A percentile compares a stretch with the other conserved stretches of the same genome.
Conservation (phyloP, 2,113 vertebrate species). For the Dinomys branickii region DNA sequence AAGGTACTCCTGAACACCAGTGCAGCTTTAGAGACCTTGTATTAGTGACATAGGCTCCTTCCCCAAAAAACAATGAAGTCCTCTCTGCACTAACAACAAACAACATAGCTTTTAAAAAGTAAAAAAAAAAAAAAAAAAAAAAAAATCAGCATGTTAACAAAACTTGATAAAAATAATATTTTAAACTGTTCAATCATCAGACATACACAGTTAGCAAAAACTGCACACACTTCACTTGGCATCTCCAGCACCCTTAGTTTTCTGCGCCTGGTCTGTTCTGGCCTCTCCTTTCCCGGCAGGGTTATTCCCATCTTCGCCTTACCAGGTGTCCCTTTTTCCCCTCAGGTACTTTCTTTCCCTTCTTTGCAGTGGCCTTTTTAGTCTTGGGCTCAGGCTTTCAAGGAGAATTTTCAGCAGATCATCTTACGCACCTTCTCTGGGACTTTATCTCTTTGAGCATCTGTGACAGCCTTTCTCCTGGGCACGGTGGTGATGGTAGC, state of each 20-base stretch:
- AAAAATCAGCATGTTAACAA: neutral
- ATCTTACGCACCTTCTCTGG: neutral
- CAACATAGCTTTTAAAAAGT: neutral
- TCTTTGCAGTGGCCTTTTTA: neutral
- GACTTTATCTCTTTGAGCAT: neutral
- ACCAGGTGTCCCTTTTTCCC: slow-evolving; percentile 79
- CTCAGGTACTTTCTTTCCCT: neutral
- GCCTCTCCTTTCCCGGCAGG: slow-evolving; percentile 89
- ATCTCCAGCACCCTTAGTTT: neutral
- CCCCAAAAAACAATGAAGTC: neutral
- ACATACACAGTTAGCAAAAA: neutral
- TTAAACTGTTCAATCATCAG: neutral
- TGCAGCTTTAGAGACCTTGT: neutral
- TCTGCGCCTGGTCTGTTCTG: slow-evolving; percentile 73
- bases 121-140: neutral
- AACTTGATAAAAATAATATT: neutral
- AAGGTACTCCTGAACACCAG: neutral
- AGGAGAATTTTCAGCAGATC: neutral
- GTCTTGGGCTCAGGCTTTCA: neutral
- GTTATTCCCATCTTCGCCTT: slow-evolving; percentile 86
- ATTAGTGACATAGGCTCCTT: neutral
- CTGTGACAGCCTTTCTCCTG: neutral
- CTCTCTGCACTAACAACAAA: neutral
- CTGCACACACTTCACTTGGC: neutral
- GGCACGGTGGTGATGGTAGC: neutral